Evolutionary conservation across 2,888 invertebrate species (phyloP).

Genomic region (Amblyteles armatorius): DNA sequence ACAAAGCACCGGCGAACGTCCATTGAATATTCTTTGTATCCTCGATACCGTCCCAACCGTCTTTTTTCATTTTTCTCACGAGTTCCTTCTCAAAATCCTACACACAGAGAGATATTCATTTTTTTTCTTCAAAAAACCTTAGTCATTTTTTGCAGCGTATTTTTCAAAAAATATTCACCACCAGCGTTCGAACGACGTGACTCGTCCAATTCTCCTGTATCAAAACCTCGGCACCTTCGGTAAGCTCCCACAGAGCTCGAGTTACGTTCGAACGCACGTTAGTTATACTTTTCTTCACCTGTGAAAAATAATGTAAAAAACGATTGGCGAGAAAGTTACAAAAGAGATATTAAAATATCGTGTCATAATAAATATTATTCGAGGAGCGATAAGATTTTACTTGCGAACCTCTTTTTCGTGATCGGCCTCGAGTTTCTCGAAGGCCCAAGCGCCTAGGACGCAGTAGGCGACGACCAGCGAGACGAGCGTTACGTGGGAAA

Average conservation of each 20-base stretch:
- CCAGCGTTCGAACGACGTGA: constrained; percentile 87
- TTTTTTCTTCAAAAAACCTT: not conserved
- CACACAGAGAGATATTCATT: not conserved
- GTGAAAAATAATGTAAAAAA: not conserved
- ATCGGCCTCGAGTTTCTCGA: constrained; percentile 91
- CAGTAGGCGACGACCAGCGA: constrained; percentile 96
- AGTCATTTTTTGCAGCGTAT: no score
- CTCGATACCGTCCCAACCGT: constrained; percentile 95
- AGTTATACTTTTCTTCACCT: constrained; percentile 92
- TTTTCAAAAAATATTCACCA: constrained; percentile 75
- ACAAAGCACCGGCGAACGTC: constrained; percentile 95
- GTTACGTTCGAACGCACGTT: constrained; percentile 91
- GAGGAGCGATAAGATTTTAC: not conserved
- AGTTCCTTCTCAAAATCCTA: constrained; percentile 89
- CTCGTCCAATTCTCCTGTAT: constrained; percentile 93
- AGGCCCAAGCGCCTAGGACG: constrained; percentile 94
- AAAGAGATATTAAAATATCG: not conserved
- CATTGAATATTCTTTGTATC: constrained; percentile 89
- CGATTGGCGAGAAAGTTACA: not conserved
- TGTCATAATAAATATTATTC: not conserved
- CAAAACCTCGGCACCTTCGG: constrained; percentile 87
- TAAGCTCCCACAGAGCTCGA: constrained; percentile 92
- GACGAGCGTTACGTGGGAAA: constrained; percentile 95
- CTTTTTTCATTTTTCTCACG: constrained; percentile 93
- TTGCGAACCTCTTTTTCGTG: constrained; percentile 89